Evolutionary conservation across 1,140 invertebrate genomes (phyloP).

Genomic region (Aphelinus certus): DNA sequence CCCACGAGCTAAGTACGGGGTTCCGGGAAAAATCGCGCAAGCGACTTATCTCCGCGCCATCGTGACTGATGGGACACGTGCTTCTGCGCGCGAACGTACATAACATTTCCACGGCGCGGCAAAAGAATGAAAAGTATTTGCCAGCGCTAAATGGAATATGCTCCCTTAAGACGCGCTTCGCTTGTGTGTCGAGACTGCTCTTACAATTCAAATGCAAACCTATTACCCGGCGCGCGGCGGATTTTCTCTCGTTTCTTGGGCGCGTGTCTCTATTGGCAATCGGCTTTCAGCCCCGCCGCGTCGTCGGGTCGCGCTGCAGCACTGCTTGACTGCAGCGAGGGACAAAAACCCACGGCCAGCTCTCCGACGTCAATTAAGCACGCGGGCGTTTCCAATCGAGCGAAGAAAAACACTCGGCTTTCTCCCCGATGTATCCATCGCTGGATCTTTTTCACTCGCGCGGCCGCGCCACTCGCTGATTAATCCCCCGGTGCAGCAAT

Average conservation of each 20-base stretch:
- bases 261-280: constrained; percentile 26
- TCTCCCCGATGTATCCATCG: neutral
- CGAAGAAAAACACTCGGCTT: constrained; percentile 10
- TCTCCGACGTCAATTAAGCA: constrained; percentile 32
- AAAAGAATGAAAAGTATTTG: no score
- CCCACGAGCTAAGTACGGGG: no score
- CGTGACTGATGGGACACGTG: no score
- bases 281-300: neutral
- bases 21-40: no score
- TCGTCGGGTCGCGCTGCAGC: no score
- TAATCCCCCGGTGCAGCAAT: no score
- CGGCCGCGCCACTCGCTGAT: no score
- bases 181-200: neutral
- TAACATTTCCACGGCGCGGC: no score
- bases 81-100: no score
- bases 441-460: no score
- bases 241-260: constrained; percentile 24
- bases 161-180: neutral
- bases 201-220: constrained; percentile 33
- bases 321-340: neutral
- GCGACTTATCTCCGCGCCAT: no score
- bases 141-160: no score
- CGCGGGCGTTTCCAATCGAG: constrained; percentile 16
- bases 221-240: constrained; percentile 10
- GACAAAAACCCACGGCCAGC: constrained; percentile 12